Evolutionary conservation across 2,113 vertebrate species (phyloP).

Genomic region (Diphyllodes magnificus): DNA sequence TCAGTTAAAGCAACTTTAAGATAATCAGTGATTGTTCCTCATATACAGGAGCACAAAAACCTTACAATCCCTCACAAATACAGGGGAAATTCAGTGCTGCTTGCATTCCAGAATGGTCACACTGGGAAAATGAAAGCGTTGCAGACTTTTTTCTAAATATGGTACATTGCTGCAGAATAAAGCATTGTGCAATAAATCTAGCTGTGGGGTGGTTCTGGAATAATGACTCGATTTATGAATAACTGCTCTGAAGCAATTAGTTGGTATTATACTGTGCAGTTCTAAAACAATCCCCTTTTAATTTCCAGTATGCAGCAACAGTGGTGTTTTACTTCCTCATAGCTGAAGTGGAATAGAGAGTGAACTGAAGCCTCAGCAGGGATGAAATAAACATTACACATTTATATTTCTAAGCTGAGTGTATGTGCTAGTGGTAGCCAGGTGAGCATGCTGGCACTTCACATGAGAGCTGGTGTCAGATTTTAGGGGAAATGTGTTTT

Average conservation of each 20-base stretch:
- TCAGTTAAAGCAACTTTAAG: neutral
- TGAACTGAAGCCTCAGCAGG: neutral
- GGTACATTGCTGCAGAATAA: neutral
- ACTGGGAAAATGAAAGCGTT: neutral
- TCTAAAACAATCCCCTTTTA: neutral
- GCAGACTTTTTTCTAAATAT: neutral
- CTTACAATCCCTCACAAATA: neutral
- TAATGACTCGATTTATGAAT: neutral
- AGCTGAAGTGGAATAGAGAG: neutral
- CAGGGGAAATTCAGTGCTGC: neutral
- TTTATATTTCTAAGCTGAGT: neutral
- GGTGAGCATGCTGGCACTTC: neutral
- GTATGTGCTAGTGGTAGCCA: neutral
- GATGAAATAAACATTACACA: neutral
- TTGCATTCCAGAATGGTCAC: neutral
- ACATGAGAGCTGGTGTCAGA: neutral
- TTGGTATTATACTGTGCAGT: neutral
- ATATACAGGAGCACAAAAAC: neutral
- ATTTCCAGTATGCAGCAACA: neutral
- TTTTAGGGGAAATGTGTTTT: neutral
- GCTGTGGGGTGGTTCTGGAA: neutral
- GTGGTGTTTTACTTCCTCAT: neutral
- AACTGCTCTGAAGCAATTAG: neutral
- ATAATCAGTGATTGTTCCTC: neutral
- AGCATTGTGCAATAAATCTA: neutral